A percentile compares a stretch with the other conserved stretches of the same genome.
Conservation (phyloP, 2,888 invertebrate genomes). For the Crematogaster levior region DNA sequence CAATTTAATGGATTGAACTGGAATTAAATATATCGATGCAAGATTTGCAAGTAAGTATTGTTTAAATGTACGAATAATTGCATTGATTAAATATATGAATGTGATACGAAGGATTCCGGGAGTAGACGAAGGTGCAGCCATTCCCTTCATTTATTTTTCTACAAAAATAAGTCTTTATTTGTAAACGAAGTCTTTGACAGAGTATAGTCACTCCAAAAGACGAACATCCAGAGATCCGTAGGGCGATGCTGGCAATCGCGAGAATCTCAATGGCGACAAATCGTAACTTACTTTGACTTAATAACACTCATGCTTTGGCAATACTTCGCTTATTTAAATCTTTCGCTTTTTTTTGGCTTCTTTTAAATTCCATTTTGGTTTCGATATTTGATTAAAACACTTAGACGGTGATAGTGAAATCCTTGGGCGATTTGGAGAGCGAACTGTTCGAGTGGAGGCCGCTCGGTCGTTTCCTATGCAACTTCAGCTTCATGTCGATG, state of each 20-base stretch:
- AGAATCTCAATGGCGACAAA: conserved; percentile 68
- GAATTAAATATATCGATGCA: neutral
- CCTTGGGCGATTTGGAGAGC: conserved; percentile 83
- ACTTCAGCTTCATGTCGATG: conserved; percentile 83
- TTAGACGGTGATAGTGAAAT: conserved; percentile 86
- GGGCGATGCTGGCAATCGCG: conserved; percentile 63
- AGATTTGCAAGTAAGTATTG: conserved; percentile 16
- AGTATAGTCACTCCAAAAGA: conserved; percentile 68
- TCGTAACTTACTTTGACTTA: conserved; percentile 49
- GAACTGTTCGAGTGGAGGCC: conserved; percentile 78
- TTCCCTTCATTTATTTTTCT: conserved; percentile 55
- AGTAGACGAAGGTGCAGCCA: neutral
- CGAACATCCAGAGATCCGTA: conserved; percentile 61
- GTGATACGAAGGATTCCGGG: neutral
- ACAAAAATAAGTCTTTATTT: conserved; percentile 76
- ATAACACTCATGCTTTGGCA: conserved; percentile 69
- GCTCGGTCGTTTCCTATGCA: conserved; percentile 78
- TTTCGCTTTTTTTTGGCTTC: conserved; percentile 44
- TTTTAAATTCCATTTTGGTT: conserved; percentile 42
- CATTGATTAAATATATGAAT: too few relatives aligned
- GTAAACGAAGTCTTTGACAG: conserved; percentile 75
- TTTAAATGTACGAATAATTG: neutral
- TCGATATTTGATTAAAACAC: conserved; percentile 70
- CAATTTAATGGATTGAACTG: neutral
- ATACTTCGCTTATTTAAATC: conserved; percentile 56